Conservation (phyloP, 2,113 vertebrate species). For the Saguinus imperator region DNA sequence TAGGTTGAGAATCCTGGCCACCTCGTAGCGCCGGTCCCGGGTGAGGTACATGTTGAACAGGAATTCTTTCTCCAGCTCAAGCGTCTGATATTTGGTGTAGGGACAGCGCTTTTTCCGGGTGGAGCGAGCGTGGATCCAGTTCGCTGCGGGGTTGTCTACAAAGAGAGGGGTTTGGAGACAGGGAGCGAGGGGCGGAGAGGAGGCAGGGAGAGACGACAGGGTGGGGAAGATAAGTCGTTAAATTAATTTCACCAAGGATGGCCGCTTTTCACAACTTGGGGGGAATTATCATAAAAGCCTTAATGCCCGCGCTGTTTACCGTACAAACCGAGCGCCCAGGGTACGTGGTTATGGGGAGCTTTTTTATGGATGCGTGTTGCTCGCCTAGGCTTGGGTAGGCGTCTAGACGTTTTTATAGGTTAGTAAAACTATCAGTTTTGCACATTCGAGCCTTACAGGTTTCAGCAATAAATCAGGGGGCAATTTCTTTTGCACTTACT, state of each 20-base stretch:
- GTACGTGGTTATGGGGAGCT: slow-evolving; percentile 88
- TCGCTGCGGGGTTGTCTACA: slow-evolving; percentile 96
- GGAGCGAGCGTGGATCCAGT: slow-evolving; percentile 99
- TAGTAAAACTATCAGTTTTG: slow-evolving; percentile 99
- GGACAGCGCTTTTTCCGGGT: slow-evolving; percentile 98
- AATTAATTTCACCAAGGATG: slow-evolving; percentile 88
- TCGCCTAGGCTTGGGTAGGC: slow-evolving; percentile 90
- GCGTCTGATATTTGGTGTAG: slow-evolving; percentile 98
- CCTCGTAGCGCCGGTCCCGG: slow-evolving; percentile 96
- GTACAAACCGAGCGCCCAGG: slow-evolving; percentile 85
- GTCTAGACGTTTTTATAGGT: slow-evolving; percentile 99
- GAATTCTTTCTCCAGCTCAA: slow-evolving; percentile 99
- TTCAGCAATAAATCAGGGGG: slow-evolving; percentile 96
- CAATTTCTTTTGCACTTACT: slow-evolving; percentile 96
- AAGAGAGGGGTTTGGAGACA: slow-evolving; percentile 77
- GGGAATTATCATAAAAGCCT: slow-evolving; percentile 88
- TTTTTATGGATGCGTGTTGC: slow-evolving; percentile 89
- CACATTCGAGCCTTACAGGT: slow-evolving; percentile 96
- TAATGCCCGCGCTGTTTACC: slow-evolving; percentile 86
- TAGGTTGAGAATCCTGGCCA: slow-evolving; percentile 97
- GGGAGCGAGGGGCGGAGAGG: slow-evolving; percentile 61
- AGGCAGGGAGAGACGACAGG: slow-evolving; percentile 53
- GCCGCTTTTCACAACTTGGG: slow-evolving; percentile 85
- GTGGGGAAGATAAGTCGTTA: slow-evolving; percentile 80
- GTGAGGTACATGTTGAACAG: slow-evolving; percentile 99